Evolutionary conservation across 2,888 invertebrate species (phyloP).

Genomic region (Linnaemya vulpina): DNA sequence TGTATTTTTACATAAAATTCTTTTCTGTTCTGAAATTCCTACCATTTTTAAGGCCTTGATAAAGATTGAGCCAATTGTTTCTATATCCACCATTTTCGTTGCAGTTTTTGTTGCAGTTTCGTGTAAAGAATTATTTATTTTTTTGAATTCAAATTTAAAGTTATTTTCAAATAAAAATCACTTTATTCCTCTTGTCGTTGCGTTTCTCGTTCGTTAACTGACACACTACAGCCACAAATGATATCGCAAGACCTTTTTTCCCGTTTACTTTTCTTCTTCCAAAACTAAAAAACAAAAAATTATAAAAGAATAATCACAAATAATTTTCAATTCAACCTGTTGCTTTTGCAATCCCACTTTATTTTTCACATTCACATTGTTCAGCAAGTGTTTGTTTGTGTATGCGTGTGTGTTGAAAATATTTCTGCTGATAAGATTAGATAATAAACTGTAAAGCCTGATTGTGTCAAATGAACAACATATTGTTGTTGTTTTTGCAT

Average conservation of each 20-base stretch:
- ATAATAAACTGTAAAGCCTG: slow-evolving; percentile 69
- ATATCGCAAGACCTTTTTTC: slow-evolving; percentile 51
- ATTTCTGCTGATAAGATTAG: slow-evolving; percentile 60
- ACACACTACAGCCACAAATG: slow-evolving; percentile 72
- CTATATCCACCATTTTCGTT: slow-evolving; percentile 89
- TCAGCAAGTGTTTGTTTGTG: slow-evolving; percentile 48
- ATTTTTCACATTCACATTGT: slow-evolving; percentile 42
- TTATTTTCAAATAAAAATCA: slow-evolving; percentile 42
- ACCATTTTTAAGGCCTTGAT: slow-evolving; percentile 93
- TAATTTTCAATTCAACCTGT: slow-evolving; percentile 65
- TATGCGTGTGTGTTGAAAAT: slow-evolving; percentile 12
- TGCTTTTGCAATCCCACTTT: slow-evolving; percentile 76
- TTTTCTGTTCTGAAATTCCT: slow-evolving; percentile 73
- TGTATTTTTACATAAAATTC: not conserved
- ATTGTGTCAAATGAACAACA: not conserved
- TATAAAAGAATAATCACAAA: slow-evolving; percentile 38
- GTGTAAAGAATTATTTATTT: slow-evolving; percentile 19
- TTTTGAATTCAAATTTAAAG: slow-evolving; percentile 26
- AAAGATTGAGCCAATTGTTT: slow-evolving; percentile 91
- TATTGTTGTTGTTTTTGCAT: not conserved
- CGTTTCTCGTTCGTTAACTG: slow-evolving; percentile 78
- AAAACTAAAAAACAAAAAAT: slow-evolving; percentile 59
- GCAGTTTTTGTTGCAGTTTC: slow-evolving; percentile 27
- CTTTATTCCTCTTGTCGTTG: slow-evolving; percentile 59
- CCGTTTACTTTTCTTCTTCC: slow-evolving; percentile 9